Conservation (phyloP, 2,113 vertebrate genomes). For the Hypomesus transpacificus region DNA sequence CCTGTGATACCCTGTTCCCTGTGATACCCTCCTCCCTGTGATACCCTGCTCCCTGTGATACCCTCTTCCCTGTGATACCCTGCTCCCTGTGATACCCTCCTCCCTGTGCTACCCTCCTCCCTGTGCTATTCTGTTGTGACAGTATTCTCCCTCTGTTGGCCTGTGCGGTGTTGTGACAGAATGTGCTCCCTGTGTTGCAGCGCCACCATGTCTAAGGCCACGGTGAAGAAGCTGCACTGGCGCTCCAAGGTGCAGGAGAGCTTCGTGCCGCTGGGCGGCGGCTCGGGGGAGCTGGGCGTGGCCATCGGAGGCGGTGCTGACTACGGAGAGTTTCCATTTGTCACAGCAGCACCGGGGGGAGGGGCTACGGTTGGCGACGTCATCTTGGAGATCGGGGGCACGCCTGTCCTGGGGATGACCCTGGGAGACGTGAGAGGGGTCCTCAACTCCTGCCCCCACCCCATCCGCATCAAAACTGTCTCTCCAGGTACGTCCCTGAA, state of each 20-base stretch:
- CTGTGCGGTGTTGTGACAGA: neutral
- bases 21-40: neutral
- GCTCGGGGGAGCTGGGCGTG: conserved; percentile 70
- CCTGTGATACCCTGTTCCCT: neutral
- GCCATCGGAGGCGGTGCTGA: conserved; percentile 75
- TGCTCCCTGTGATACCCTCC: neutral
- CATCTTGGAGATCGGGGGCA: conserved; percentile 76
- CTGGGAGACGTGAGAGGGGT: conserved; percentile 76
- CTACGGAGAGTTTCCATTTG: conserved; percentile 78
- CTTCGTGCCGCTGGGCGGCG: conserved; percentile 71
- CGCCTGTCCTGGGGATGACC: conserved; percentile 76
- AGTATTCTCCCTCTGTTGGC: neutral
- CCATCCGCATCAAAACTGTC: conserved; percentile 77
- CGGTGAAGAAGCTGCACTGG: conserved; percentile 78
- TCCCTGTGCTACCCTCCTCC: neutral
- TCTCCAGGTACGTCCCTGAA: conserved; percentile 67
- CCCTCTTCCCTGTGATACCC: neutral
- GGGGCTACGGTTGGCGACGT: conserved; percentile 72
- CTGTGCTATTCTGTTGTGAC: neutral
- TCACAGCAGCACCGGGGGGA: conserved; percentile 72
- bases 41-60: neutral
- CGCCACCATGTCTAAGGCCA: conserved; percentile 77
- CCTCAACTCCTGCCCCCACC: conserved; percentile 75
- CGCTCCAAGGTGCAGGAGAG: conserved; percentile 76
- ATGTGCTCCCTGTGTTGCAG: conserved; percentile 40